Evolutionary conservation across 1,140 invertebrate species (phyloP).

Genomic region (Trichoplusia ni): DNA sequence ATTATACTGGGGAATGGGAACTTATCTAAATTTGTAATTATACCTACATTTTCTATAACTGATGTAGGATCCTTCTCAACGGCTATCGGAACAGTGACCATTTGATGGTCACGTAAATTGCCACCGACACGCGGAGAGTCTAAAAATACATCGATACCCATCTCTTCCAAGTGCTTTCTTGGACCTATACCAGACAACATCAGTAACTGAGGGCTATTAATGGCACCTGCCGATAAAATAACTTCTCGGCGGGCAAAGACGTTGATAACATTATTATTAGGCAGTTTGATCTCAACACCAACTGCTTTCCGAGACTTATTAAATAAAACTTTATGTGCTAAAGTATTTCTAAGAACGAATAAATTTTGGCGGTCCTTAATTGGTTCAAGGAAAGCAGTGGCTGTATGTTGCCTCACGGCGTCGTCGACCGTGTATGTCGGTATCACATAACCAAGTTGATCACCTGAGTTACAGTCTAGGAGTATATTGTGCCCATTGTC

Average conservation of each 20-base stretch:
- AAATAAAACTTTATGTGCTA: slow-evolving; percentile 86
- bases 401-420: slow-evolving; percentile 91
- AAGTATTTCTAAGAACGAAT: slow-evolving; percentile 87
- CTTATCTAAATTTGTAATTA: slow-evolving; percentile 86
- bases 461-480: slow-evolving; percentile 3
- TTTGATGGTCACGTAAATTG: slow-evolving; percentile 89
- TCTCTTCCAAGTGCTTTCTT: slow-evolving; percentile 52
- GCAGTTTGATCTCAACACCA: slow-evolving; percentile 64
- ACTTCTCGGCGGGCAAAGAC: slow-evolving; percentile 73
- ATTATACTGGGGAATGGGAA: slow-evolving; percentile 89
- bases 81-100: slow-evolving; percentile 76
- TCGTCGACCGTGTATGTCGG: slow-evolving; percentile 81
- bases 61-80: slow-evolving; percentile 83
- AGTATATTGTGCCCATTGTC: slow-evolving; percentile 88
- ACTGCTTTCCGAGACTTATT: slow-evolving; percentile 82
- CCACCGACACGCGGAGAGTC: slow-evolving; percentile 85
- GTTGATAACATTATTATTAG: slow-evolving; percentile 49
- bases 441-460: slow-evolving; percentile 17
- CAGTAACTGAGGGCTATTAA: slow-evolving; percentile 75
- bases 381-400: slow-evolving; percentile 91
- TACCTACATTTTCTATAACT: slow-evolving; percentile 81
- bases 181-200: slow-evolving; percentile 67
- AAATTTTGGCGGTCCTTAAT: slow-evolving; percentile 88
- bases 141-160: slow-evolving; percentile 72
- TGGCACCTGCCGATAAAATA: slow-evolving; percentile 77